Conservation (phyloP, 2,113 vertebrate species). For the Mixornis gularis region DNA sequence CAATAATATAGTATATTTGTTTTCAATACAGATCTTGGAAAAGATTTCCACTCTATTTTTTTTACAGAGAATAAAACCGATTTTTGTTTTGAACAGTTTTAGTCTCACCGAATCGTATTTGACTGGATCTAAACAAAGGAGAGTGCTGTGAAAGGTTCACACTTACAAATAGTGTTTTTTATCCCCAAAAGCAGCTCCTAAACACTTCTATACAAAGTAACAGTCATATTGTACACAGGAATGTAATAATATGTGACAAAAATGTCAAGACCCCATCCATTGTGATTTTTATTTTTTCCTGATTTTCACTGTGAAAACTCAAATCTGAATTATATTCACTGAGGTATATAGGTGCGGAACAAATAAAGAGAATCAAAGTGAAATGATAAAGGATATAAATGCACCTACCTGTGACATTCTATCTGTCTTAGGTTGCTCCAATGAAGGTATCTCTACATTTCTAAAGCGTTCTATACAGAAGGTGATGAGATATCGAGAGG, state of each 20-base stretch:
- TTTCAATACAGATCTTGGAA: neutral
- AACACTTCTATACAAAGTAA: neutral
- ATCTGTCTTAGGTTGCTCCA: neutral
- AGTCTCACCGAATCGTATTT: neutral
- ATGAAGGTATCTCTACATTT: neutral
- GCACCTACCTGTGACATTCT: neutral
- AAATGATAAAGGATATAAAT: neutral
- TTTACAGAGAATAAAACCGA: neutral
- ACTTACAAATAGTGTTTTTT: neutral
- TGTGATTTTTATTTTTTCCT: neutral
- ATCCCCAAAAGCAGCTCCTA: neutral
- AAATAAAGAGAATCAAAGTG: neutral
- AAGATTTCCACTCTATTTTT: rapidly evolving
- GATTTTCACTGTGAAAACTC: neutral
- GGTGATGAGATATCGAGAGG: neutral
- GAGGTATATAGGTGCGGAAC: neutral
- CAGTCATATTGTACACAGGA: neutral
- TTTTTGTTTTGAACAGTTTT: neutral
- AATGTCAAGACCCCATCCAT: neutral
- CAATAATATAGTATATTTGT: neutral
- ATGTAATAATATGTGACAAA: neutral
- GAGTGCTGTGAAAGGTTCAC: neutral
- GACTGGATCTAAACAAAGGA: neutral
- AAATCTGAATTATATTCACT: neutral
- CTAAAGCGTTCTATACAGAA: neutral